Conservation (phyloP, 2,797 vertebrate genomes). For the Hemitrygon akajei region DNA sequence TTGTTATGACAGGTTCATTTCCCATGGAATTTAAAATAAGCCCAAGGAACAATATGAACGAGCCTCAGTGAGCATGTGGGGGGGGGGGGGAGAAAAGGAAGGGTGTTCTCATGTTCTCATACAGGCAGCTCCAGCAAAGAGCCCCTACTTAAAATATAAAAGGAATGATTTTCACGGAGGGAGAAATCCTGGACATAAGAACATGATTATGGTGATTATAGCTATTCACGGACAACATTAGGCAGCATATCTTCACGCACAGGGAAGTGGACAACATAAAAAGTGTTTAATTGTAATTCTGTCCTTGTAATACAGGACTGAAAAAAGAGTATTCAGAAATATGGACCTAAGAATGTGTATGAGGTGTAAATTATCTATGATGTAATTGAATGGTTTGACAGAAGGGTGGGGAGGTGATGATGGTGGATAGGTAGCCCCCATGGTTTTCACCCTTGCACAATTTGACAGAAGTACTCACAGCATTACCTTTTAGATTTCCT, state of each 20-base stretch:
- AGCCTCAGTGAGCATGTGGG: background rate
- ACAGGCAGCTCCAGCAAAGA: background rate
- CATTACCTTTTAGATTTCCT: background rate
- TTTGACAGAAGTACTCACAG: background rate
- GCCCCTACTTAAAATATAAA: background rate
- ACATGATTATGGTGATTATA: background rate
- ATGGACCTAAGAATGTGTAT: background rate
- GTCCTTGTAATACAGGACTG: background rate
- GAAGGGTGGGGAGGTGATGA: too few species aligned
- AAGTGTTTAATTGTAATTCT: background rate
- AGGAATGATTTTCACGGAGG: background rate
- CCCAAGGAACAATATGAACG: background rate
- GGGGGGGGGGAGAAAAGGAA: background rate
- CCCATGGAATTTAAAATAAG: background rate
- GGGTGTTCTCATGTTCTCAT: background rate
- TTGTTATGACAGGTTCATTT: background rate
- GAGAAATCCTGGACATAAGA: background rate
- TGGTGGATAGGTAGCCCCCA: background rate
- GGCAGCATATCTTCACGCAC: background rate
- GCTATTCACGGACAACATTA: background rate
- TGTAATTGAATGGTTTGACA: background rate
- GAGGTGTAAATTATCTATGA: background rate
- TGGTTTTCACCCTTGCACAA: background rate
- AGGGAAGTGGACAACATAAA: background rate
- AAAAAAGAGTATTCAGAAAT: background rate